Evolutionary conservation across 2,113 vertebrate species (phyloP).

Genomic region (Microcebus lehilahytsara): DNA sequence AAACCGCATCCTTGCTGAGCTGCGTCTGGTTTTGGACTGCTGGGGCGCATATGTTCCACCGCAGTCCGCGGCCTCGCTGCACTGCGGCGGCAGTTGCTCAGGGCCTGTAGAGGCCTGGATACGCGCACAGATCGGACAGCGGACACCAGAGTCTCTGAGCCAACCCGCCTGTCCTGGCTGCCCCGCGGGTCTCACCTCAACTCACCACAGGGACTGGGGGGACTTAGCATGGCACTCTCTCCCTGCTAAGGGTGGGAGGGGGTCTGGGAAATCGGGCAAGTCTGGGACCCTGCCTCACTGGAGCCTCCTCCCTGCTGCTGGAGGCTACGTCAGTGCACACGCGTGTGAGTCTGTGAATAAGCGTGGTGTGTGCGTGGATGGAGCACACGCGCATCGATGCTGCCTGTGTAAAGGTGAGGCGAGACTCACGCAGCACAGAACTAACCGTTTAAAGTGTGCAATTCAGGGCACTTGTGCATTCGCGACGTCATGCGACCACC

Average conservation of each 20-base stretch:
- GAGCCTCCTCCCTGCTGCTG: background rate
- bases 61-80: background rate
- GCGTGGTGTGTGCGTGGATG: background rate
- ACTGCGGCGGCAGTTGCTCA: background rate
- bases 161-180: background rate
- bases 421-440: background rate
- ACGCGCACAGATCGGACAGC: accelerated
- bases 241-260: background rate
- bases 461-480: background rate
- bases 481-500: accelerated
- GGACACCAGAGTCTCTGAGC: background rate
- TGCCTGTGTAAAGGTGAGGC: background rate
- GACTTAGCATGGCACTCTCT: background rate
- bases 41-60: background rate
- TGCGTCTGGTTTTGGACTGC: no score
- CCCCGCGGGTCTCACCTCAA: background rate
- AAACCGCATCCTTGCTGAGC: background rate
- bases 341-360: background rate
- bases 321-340: background rate
- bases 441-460: background rate
- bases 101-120: background rate
- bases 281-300: background rate
- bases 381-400: background rate
- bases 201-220: background rate
- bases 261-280: background rate